These are phyloP conservation scores for Melanotaenia trifasciata DNA, from an alignment of 2,797 vertebrate species.

Conservation along the genomic window DNA sequence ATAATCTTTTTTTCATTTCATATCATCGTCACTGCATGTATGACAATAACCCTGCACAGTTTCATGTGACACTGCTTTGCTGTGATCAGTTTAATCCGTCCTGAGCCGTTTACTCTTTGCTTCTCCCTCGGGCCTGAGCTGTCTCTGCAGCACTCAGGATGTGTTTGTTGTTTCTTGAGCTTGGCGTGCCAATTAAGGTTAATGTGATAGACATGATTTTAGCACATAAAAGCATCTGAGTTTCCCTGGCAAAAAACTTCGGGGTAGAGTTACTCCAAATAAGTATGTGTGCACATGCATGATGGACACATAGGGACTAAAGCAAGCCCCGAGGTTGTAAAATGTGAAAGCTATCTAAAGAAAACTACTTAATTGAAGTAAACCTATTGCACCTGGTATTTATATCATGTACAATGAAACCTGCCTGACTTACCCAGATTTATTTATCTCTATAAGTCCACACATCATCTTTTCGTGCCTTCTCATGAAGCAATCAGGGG, in stretches of 20 bases:
- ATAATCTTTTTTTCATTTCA: not conserved
- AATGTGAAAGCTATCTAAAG: constrained; percentile 45
- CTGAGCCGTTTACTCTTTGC: constrained; percentile 6
- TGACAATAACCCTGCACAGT: constrained; percentile 9
- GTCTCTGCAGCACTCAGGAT: constrained; percentile 46
- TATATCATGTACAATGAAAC: constrained; percentile 30
- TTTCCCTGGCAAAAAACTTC: constrained; percentile 46
- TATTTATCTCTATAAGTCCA: constrained; percentile 10
- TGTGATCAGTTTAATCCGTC: constrained; percentile 20
- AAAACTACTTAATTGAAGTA: constrained; percentile 42
- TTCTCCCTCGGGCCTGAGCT: constrained; percentile 41
- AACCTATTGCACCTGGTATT: constrained; percentile 36
- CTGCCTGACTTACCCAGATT: constrained; percentile 12
- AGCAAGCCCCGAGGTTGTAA: constrained; percentile 36
- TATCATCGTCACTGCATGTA: not conserved
- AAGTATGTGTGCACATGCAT: constrained; percentile 15
- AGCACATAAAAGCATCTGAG: constrained; percentile 62
- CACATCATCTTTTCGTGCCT: not conserved
- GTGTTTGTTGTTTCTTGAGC: constrained; percentile 63
- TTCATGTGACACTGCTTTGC: not conserved
- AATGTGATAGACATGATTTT: constrained; percentile 65
- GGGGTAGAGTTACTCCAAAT: constrained; percentile 26
- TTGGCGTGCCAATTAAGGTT: constrained; percentile 61
- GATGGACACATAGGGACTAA: constrained; percentile 21
- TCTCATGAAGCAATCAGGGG: constrained; percentile 24